A percentile compares a stretch with the other conserved stretches of the same genome.
phyloP scores from a whole-genome alignment of 2,113 vertebrate species.

The Pseudonaja textilis region DNA sequence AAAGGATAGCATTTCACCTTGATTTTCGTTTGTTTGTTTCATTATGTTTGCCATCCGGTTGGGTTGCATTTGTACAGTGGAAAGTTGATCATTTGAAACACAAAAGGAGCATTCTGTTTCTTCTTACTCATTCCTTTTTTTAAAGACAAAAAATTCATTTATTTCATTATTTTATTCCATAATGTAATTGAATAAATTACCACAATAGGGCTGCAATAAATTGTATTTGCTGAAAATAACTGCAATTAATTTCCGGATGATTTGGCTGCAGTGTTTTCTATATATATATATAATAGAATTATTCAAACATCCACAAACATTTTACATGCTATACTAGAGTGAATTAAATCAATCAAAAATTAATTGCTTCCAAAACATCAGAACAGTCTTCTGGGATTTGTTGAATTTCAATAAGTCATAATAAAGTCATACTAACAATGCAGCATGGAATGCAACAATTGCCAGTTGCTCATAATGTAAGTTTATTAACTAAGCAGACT shows the following conservation, averaged over 20 bases:
- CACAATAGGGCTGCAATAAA: constrained; percentile 49
- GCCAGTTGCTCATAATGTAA: constrained; percentile 53
- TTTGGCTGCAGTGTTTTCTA: constrained; percentile 56
- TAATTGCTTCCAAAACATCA: constrained; percentile 63
- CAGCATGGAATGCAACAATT: constrained; percentile 58
- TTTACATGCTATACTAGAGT: constrained; percentile 54
- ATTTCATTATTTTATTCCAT: constrained; percentile 62
- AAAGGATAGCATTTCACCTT: not conserved
- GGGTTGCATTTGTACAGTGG: not conserved
- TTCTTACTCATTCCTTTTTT: constrained; percentile 17
- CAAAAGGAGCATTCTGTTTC: constrained; percentile 6
- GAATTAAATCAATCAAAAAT: constrained; percentile 66
- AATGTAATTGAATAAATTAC: constrained; percentile 56
- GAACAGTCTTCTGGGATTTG: constrained; percentile 58
- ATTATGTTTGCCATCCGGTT: not conserved
- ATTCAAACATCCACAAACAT: constrained; percentile 58
- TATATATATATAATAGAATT: constrained; percentile 59
- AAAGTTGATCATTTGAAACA: constrained; percentile 18
- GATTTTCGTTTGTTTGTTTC: not conserved
- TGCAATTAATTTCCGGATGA: constrained; percentile 65
- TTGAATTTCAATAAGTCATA: constrained; percentile 60
- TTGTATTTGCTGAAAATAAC: constrained; percentile 60
- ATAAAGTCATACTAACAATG: constrained; percentile 66
- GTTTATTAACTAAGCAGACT: constrained; percentile 51
- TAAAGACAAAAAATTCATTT: constrained; percentile 63